Evolutionary conservation across 2,888 invertebrate genomes (phyloP).

Genomic region (Theretra japonica): DNA sequence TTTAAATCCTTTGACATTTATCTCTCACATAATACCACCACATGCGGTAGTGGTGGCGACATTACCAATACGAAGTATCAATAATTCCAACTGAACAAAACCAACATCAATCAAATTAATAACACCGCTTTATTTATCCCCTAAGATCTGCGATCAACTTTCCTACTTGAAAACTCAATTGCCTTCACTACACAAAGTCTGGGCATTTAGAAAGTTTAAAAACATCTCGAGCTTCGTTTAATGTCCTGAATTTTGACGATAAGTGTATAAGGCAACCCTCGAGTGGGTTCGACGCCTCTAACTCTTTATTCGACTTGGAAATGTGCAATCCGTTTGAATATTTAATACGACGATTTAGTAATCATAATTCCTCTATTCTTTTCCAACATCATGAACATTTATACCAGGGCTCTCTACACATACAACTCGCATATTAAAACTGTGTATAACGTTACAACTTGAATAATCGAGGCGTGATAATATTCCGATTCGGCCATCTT

Average conservation of each 20-base stretch:
- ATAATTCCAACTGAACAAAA: background rate
- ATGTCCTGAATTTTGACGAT: constrained; percentile 33
- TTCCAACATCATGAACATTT: no score
- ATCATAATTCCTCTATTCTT: no score
- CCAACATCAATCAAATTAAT: constrained; percentile 3
- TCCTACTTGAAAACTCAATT: constrained; percentile 33
- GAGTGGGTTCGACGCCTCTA: constrained; percentile 1
- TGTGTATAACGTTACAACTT: no score
- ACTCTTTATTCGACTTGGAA: constrained; percentile 11
- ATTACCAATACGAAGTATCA: no score
- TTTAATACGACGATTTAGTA: no score
- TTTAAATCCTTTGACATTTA: no score
- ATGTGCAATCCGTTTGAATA: constrained; percentile 18
- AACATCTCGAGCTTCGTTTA: constrained; percentile 34
- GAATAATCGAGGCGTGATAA: no score
- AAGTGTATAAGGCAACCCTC: constrained; percentile 27
- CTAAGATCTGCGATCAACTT: constrained; percentile 25
- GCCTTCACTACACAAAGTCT: constrained; percentile 29
- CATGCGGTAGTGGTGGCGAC: no score
- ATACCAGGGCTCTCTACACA: no score
- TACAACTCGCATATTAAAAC: no score
- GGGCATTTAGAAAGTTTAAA: constrained; percentile 31
- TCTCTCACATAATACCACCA: no score
- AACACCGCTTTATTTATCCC: background rate
- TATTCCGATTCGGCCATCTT: no score